Percentiles rank a stretch among this genome's conserved stretches.
Evolutionary conservation across 1,140 invertebrate genomes (phyloP).

Genomic region (Psix sp.): DNA sequence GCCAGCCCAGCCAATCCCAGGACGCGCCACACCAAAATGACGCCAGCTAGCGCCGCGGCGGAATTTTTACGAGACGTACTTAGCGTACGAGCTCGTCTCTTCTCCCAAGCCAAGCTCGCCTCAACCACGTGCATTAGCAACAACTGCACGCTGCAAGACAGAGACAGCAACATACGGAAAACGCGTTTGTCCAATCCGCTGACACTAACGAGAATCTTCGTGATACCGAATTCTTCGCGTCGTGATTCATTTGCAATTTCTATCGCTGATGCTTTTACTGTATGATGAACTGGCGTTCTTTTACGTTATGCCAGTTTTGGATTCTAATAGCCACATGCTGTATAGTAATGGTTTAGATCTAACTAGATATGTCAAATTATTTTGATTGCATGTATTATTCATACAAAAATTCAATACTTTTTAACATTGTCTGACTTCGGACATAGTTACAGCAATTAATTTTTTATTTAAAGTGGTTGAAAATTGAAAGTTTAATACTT

Average conservation of each 20-base stretch:
- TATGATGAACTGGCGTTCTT: too few species aligned
- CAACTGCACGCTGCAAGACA: conserved; percentile 30
- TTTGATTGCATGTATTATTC: too few species aligned
- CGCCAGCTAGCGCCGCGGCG: conserved; percentile 63
- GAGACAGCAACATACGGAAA: conserved; percentile 15
- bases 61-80: conserved; percentile 76
- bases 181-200: conserved; percentile 41
- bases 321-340: neutral
- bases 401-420: too few species aligned
- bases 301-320: too few species aligned
- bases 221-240: conserved; percentile 34
- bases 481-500: conserved; percentile 45
- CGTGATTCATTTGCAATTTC: conserved; percentile 49
- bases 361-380: too few species aligned
- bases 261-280: too few species aligned
- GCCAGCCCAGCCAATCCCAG: conserved; percentile 31
- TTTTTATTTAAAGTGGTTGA: too few species aligned
- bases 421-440: too few species aligned
- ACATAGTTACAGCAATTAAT: too few species aligned
- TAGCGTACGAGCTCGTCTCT: conserved; percentile 65
- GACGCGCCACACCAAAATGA: conserved; percentile 69
- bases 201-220: conserved; percentile 55
- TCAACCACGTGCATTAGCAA: conserved; percentile 50
- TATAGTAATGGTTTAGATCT: too few species aligned
- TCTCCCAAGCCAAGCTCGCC: conserved; percentile 26